Percentiles rank a stretch among this genome's conserved stretches.
Conservation (phyloP, 2,113 vertebrate species). For the Malurus alboscapulatus region DNA sequence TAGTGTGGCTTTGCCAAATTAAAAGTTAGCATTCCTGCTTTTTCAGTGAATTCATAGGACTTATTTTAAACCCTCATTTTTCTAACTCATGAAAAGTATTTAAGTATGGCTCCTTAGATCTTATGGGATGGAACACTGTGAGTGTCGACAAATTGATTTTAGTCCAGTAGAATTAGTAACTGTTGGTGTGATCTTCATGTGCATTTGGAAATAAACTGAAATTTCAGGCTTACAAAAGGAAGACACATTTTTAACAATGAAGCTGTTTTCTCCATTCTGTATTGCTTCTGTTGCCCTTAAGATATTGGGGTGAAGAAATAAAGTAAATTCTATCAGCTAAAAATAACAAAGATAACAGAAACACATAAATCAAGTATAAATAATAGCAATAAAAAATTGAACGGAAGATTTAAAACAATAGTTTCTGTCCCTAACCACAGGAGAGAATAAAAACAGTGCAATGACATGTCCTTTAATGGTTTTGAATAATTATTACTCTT, state of each 20-base stretch:
- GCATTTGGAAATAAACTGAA: background rate
- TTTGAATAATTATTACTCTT: background rate
- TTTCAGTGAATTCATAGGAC: background rate
- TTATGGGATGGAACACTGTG: background rate
- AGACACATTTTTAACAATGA: background rate
- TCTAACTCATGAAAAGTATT: background rate
- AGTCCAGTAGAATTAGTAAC: background rate
- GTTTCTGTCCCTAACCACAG: background rate
- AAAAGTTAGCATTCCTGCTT: background rate
- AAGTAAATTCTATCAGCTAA: slow-evolving; percentile 59
- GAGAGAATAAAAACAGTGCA: background rate
- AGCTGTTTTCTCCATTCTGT: slow-evolving; percentile 4
- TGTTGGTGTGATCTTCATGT: background rate
- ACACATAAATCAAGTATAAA: slow-evolving; percentile 62
- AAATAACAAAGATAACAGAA: slow-evolving; percentile 62
- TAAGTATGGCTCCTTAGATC: background rate
- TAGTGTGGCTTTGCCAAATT: background rate
- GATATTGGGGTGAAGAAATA: slow-evolving; percentile 66
- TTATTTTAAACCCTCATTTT: background rate
- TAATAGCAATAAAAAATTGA: slow-evolving; percentile 20
- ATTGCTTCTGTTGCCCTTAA: slow-evolving; percentile 52
- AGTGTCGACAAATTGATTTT: background rate
- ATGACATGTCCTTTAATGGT: background rate
- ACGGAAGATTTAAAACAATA: slow-evolving; percentile 17
- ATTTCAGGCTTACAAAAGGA: background rate